phyloP scores from a whole-genome alignment of 2,797 vertebrate species.

The Anomalospiza imberbis region DNA sequence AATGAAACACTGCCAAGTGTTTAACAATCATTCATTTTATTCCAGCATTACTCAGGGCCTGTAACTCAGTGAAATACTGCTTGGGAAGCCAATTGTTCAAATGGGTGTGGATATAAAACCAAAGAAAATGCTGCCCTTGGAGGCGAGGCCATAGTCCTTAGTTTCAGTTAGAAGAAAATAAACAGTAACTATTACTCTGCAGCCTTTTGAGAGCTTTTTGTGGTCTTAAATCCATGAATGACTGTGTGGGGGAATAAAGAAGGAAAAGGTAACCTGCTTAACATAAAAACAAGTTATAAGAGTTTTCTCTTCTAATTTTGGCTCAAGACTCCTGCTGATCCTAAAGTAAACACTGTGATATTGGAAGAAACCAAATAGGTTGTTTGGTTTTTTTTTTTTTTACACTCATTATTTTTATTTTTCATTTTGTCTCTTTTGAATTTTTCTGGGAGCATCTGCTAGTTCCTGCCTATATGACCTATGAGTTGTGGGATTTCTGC shows the following conservation, averaged over 20 bases:
- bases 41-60: not conserved
- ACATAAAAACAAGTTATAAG: not conserved
- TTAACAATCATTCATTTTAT: not conserved
- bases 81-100: constrained; percentile 5
- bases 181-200: not conserved
- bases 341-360: not conserved
- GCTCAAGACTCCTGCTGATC: not conserved
- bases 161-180: not conserved
- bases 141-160: not conserved
- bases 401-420: not conserved
- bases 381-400: not conserved
- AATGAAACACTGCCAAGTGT: not conserved
- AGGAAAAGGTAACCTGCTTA: not conserved
- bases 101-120: constrained; percentile 20
- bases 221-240: not conserved
- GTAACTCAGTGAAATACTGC: not conserved
- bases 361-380: not conserved
- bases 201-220: not conserved
- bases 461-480: not conserved
- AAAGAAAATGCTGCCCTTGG: constrained; percentile 17
- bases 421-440: not conserved
- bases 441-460: not conserved
- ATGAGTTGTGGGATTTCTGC: not conserved
- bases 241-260: not conserved
- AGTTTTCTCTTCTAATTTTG: not conserved